These are phyloP conservation scores for Mesoligia furuncula DNA, from an alignment of 2,888 invertebrate species.

Conservation along the genomic window DNA sequence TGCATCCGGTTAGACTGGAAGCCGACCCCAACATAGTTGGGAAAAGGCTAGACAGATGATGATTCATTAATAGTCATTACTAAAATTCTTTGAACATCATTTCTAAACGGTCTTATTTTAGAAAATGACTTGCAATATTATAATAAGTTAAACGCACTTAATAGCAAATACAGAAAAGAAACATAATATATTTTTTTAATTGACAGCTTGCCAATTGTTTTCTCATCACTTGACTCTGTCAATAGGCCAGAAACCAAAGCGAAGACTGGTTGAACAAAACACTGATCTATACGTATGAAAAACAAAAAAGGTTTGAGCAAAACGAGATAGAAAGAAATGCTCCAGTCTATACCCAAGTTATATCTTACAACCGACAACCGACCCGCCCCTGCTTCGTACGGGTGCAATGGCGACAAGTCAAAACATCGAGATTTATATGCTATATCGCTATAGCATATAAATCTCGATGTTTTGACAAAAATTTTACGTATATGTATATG, in stretches of 20 bases:
- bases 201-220: constrained; percentile 29
- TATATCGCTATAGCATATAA: too few relatives aligned
- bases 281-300: not conserved
- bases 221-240: constrained; percentile 16
- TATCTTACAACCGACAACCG: not conserved
- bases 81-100: not conserved
- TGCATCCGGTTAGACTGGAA: too few relatives aligned
- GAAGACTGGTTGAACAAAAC: not conserved
- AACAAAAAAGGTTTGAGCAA: not conserved
- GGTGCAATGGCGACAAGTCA: not conserved
- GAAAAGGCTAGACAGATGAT: too few relatives aligned
- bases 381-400: not conserved
- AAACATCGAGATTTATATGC: not conserved
- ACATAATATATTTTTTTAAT: constrained; percentile 15
- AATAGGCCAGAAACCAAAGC: not conserved
- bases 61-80: constrained; percentile 1
- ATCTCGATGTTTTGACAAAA: too few relatives aligned
- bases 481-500: too few relatives aligned
- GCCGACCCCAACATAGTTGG: too few relatives aligned
- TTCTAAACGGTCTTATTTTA: constrained; percentile 4
- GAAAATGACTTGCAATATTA: constrained; percentile 42
- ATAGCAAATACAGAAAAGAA: constrained; percentile 8
- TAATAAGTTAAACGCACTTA: constrained; percentile 9
- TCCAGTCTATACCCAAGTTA: not conserved
- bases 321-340: not conserved